Percentiles rank a stretch among this genome's conserved stretches.
These are phyloP conservation scores for Hypena proboscidalis DNA, from an alignment of 2,888 invertebrate genomes.

Conservation along the genomic window DNA sequence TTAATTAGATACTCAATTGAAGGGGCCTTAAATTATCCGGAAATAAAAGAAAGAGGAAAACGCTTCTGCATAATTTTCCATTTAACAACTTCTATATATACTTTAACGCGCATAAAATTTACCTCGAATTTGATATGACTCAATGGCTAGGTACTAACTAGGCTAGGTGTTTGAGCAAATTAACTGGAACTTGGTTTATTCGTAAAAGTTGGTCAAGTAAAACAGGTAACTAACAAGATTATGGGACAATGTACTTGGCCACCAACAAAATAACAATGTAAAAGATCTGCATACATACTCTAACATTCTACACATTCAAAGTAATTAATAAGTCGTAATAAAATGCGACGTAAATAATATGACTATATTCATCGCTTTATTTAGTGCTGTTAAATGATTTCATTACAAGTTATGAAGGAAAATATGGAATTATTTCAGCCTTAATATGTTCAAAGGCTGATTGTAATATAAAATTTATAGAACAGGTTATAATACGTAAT, in stretches of 20 bases:
- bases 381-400: constrained; percentile 22
- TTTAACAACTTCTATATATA: background rate
- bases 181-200: constrained; percentile 24
- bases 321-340: too few relatives aligned
- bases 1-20: too few relatives aligned
- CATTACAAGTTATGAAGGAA: constrained; percentile 28
- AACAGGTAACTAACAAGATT: constrained; percentile 21
- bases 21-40: too few relatives aligned
- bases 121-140: constrained; percentile 21
- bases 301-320: too few relatives aligned
- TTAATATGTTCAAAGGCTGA: background rate
- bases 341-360: too few relatives aligned
- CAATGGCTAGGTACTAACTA: constrained; percentile 21
- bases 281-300: too few relatives aligned
- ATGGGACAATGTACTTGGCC: constrained; percentile 21
- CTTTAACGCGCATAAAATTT: constrained; percentile 15
- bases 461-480: background rate
- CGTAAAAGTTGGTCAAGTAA: constrained; percentile 39
- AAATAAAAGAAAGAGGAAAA: too few relatives aligned
- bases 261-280: too few relatives aligned
- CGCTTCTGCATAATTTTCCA: background rate
- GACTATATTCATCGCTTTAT: background rate
- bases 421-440: constrained; percentile 16
- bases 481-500: constrained; percentile 2
- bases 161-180: too few relatives aligned